Evolutionary conservation across 2,888 invertebrate genomes (phyloP), one percentile per base, ranked within the genome.

Genomic region (Drosophila stalkeri): DNA sequence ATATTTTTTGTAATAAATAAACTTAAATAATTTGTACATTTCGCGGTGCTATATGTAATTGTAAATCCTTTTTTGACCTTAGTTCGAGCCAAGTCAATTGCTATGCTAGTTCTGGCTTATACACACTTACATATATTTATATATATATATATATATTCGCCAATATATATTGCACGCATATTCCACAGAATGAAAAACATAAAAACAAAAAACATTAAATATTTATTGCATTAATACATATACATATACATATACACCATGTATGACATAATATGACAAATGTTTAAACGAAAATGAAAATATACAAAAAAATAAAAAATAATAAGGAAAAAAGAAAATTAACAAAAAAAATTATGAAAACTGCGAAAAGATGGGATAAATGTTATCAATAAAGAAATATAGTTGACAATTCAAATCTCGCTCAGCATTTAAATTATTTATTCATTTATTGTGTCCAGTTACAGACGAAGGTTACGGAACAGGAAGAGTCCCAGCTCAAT

Each of bases 381-480:
- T 89, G 89, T 89, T 89, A 89, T 89, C 83, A 89, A 89, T 89
- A 89, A 89, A 89, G 81, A 90, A 82, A 82, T 89, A 89, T 91
- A 89, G 89, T 89, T 89, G 91, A 90, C 82, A 89, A 85, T 90
- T 90, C 85, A 80, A 74, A 64, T 47, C 23, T 1, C 46, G 20
- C 44, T 20, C 14, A 46, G 46, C 46, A 46, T 46, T 46, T 35
- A 31, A 27, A 20, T 68, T 56, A 51, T 33, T 49, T 18, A 51
- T 64, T 65, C 44, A 39, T 41, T 65, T 46, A 44, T 9, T 59
- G 51, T 39, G 6, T n/a, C 44, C 60, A 39, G 23, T 80, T 81
- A 80, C 68, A 67, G 31, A 56, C 18, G 60, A 70, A 73, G 81
- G 84, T 77, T 70, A 39, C 85, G 90, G 84, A 90, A 89, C 74